Conservation (phyloP, 2,113 vertebrate genomes). For the Sinocyclocheilus anshuiensis region DNA sequence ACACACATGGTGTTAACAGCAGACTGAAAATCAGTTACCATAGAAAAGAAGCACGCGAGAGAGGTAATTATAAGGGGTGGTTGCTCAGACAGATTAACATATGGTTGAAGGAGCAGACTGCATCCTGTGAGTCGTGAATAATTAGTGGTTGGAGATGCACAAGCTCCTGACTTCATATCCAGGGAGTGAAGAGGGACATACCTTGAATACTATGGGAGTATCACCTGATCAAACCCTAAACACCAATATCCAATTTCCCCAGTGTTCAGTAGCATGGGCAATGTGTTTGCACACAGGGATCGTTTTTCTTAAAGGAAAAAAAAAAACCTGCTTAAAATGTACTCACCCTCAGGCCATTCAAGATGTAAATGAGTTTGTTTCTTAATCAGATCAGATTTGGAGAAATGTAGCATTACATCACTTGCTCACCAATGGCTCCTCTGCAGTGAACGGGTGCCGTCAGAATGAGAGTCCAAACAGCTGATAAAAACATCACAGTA, state of each 20-base stretch:
- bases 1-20: background rate
- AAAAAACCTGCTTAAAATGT: too few species aligned
- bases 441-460: too few species aligned
- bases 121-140: background rate
- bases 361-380: too few species aligned
- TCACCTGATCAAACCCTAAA: background rate
- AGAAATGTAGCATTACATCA: too few species aligned
- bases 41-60: background rate
- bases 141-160: background rate
- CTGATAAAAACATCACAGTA: too few species aligned
- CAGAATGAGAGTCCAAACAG: too few species aligned
- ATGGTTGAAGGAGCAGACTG: background rate
- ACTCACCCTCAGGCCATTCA: too few species aligned
- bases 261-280: background rate
- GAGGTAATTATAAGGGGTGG: background rate
- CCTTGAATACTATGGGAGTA: background rate
- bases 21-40: background rate
- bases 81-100: background rate
- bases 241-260: background rate
- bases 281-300: background rate
- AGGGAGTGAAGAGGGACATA: background rate
- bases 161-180: background rate
- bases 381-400: too few species aligned
- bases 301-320: background rate
- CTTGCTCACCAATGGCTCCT: too few species aligned